A percentile compares a stretch with the other conserved stretches of the same genome.
phyloP scores from a whole-genome alignment of 2,888 invertebrate species.

The Venustoraphidia nigricollis region DNA sequence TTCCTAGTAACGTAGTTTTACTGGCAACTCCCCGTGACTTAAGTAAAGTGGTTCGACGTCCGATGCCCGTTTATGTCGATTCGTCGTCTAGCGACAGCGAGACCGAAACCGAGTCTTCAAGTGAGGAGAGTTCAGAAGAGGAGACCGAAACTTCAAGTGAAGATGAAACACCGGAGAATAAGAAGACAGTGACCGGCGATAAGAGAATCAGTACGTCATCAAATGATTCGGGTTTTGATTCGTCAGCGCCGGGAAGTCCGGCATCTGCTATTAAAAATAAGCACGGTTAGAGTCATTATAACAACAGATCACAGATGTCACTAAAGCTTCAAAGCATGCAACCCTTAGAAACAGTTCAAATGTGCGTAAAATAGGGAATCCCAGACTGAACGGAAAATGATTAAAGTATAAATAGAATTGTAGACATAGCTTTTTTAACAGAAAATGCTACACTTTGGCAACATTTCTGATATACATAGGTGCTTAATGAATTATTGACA shows the following conservation, averaged over 20 bases:
- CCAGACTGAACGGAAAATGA: too few species aligned
- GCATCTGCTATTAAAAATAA: constrained; percentile 34
- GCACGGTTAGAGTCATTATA: constrained; percentile 35
- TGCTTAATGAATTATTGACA: too few species aligned
- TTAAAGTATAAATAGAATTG: too few species aligned
- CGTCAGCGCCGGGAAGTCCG: constrained; percentile 46
- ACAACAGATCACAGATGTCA: not conserved
- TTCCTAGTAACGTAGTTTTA: constrained; percentile 4
- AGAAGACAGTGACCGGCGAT: constrained; percentile 15
- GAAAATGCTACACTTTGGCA: too few species aligned
- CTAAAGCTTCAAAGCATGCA: too few species aligned
- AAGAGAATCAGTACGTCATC: constrained; percentile 59
- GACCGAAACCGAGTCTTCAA: constrained; percentile 19
- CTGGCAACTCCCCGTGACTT: constrained; percentile 4
- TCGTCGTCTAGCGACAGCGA: constrained; percentile 20
- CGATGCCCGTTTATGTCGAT: constrained; percentile 19
- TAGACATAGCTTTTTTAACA: too few species aligned
- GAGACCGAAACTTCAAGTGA: constrained; percentile 25
- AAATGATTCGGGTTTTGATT: constrained; percentile 73
- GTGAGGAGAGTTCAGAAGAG: constrained; percentile 23
- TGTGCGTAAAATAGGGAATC: too few species aligned
- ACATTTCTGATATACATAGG: too few species aligned
- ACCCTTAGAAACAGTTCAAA: too few species aligned
- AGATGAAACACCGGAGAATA: constrained; percentile 30
- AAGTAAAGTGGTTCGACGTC: constrained; percentile 5